Percentiles rank a stretch among this genome's conserved stretches.
Conservation (phyloP, 1,140 invertebrate genomes). For the Megalopta genalis region DNA sequence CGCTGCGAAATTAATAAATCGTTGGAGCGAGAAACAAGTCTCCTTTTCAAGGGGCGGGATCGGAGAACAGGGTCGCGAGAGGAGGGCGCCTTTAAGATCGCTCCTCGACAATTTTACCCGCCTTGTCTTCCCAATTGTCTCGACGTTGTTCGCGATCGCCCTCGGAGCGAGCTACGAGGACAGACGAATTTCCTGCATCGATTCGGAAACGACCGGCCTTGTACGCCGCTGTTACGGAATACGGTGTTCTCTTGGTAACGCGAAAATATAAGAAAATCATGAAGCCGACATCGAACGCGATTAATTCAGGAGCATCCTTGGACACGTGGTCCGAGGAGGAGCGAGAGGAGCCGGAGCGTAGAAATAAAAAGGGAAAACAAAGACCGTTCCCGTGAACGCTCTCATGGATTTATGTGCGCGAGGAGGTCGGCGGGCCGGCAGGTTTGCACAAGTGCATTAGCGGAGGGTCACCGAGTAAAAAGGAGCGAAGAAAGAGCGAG, state of each 20-base stretch:
- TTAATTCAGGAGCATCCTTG: neutral
- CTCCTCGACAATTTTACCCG: too few species aligned
- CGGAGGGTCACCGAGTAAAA: constrained; percentile 1
- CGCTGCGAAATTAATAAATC: neutral
- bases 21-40: neutral
- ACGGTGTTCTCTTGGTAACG: too few species aligned
- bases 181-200: neutral
- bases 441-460: neutral
- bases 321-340: neutral
- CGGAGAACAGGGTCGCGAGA: too few species aligned
- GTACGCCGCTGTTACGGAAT: too few species aligned
- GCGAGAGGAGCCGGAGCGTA: too few species aligned
- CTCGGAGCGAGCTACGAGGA: too few species aligned
- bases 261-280: too few species aligned
- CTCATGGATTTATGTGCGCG: neutral
- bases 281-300: neutral
- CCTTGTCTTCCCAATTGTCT: too few species aligned
- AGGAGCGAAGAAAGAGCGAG: neutral
- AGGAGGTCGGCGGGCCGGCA: too few species aligned
- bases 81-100: too few species aligned
- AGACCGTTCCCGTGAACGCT: neutral
- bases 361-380: neutral
- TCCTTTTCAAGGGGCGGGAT: neutral
- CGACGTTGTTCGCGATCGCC: too few species aligned
- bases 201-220: too few species aligned